Conservation (phyloP, 2,888 invertebrate genomes). For the Eupithecia subumbrata region DNA sequence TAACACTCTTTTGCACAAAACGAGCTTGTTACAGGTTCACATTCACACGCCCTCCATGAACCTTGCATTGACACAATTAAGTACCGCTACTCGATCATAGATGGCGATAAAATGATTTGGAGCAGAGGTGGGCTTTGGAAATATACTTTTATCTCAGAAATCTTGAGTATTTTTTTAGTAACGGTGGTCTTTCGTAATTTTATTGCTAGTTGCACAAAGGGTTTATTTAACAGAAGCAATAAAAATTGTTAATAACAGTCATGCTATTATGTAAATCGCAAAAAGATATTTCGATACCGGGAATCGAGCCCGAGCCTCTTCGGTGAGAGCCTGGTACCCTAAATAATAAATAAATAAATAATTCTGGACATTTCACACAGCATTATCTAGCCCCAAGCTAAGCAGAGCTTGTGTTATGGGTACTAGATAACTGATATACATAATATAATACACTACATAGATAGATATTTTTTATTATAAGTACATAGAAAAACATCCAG, state of each 20-base stretch:
- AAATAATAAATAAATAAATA: too few relatives aligned
- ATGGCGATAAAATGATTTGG: constrained; percentile 54
- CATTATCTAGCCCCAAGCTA: too few relatives aligned
- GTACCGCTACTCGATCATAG: constrained; percentile 55
- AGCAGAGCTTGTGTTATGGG: too few relatives aligned
- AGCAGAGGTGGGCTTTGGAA: neutral
- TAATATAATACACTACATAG: too few relatives aligned
- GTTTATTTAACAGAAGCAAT: neutral
- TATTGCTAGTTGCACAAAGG: neutral
- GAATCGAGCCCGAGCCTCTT: neutral
- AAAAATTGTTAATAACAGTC: neutral
- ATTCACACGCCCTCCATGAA: constrained; percentile 10
- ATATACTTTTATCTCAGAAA: neutral
- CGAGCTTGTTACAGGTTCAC: neutral
- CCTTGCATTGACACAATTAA: constrained; percentile 21
- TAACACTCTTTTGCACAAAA: too few relatives aligned
- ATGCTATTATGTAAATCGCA: neutral
- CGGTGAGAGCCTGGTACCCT: too few relatives aligned
- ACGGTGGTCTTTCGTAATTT: neutral
- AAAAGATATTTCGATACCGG: neutral
- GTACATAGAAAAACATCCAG: too few relatives aligned
- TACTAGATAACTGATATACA: too few relatives aligned
- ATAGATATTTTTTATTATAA: too few relatives aligned
- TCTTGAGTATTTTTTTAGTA: neutral
- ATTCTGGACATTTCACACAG: too few relatives aligned